Base-by-base conservation (phyloP, 2,113 vertebrate species). In the Cygnus buccinator region DNA sequence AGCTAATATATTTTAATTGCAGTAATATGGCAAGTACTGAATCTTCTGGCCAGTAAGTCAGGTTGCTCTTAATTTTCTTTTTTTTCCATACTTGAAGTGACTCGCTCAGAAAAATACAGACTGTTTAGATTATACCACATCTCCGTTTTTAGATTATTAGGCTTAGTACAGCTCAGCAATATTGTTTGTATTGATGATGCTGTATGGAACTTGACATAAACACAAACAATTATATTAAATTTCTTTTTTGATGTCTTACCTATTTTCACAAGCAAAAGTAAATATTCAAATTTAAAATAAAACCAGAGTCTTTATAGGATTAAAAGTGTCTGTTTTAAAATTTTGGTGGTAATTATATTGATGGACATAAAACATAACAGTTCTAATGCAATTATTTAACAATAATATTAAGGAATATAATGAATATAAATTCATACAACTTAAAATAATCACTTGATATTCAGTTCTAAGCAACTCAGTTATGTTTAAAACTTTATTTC, bases 401-500 rank as follows among this genome's bases (percentile, higher is more conserved):
- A 43, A 29, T 73, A 31, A 29, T 65, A 22, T 31, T 80, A 67
- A 44, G 35, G 5, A 87, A 65, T 68, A 63, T 25, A 43, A n/a
- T 43, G 29, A 48, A 25, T 55, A 8, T 77, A 43, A 77, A 61
- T 70, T 78, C 14, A 22, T 59, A 35, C 2, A 3, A 46, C n/a
- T 46, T 79, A 12, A 8, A 43, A 25, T 79, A 50, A 50, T 77
- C 21, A 46, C 13, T 55, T 80, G 52, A 20, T 17, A 18, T 58
- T 80, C 9, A 70, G 18, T 74, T 90, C 37, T 92, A 84, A 90
- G 61, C 48, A 82, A 41, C 46, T 87, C 76, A 25, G 20, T 83
- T 81, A n/a, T 4, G 11, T 93, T 94, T 83, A 28, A 21, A 14
- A 3, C 26, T 96, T 90, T 73, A 58, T 97, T 95, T 96, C 71